Evolutionary conservation across 1,140 invertebrate species (phyloP).

Genomic region (Pogonus chalceus): DNA sequence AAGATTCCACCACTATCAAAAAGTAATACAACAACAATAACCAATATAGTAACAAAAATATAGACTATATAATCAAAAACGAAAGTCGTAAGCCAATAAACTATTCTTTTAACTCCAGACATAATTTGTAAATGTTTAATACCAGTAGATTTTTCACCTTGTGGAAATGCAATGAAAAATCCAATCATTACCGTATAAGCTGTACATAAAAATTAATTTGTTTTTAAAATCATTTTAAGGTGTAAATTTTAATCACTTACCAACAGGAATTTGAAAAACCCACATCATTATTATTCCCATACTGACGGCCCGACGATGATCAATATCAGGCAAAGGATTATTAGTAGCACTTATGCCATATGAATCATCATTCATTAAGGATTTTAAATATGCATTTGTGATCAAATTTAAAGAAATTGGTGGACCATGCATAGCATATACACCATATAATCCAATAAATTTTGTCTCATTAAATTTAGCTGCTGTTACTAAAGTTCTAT

Average conservation of each 20-base stretch:
- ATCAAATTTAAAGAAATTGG: constrained; percentile 48
- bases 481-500: constrained; percentile 23
- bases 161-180: constrained; percentile 42
- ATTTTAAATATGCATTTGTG: constrained; percentile 44
- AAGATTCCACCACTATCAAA: neutral
- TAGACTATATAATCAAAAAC: constrained; percentile 40
- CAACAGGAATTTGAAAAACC: constrained; percentile 26
- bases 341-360: constrained; percentile 49
- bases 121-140: constrained; percentile 56
- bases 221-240: neutral
- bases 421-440: constrained; percentile 47
- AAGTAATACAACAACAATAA: constrained; percentile 1
- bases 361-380: constrained; percentile 25
- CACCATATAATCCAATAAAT: constrained; percentile 35
- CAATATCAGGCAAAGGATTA: constrained; percentile 42
- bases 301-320: constrained; percentile 11
- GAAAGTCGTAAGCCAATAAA: constrained; percentile 48
- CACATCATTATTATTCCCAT: constrained; percentile 23
- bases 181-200: constrained; percentile 15
- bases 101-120: constrained; percentile 43
- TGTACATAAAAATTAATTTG: neutral
- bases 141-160: constrained; percentile 36
- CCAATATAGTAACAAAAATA: constrained; percentile 1
- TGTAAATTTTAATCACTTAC: constrained; percentile 14
- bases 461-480: constrained; percentile 34